Conservation (phyloP, 1,140 invertebrate genomes). For the Ylistrum balloti region DNA sequence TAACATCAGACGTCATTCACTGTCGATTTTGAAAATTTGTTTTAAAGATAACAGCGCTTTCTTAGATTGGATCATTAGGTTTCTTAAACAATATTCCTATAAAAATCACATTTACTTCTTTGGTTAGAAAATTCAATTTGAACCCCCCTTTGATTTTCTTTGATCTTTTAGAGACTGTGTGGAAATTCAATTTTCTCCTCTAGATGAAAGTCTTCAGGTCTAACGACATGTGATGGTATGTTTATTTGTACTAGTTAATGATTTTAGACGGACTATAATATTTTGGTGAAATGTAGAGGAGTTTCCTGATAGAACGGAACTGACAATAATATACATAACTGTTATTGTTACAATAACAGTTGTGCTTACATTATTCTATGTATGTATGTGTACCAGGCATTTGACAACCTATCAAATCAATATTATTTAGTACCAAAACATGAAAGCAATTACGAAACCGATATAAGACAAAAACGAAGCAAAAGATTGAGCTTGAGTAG, state of each 20-base stretch:
- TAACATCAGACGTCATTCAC: too few species aligned
- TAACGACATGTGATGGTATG: background rate
- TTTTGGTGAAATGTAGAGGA: background rate
- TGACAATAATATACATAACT: background rate
- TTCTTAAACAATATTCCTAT: background rate
- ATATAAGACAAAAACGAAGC: slow-evolving; percentile 22
- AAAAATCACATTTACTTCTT: background rate
- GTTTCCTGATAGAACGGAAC: background rate
- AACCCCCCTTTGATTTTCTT: background rate
- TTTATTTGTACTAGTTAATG: background rate
- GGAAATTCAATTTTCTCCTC: background rate
- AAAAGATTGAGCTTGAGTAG: background rate
- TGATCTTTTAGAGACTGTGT: background rate
- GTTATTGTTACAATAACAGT: background rate
- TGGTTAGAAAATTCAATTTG: background rate
- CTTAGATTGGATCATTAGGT: background rate
- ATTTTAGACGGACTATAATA: background rate
- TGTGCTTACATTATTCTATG: background rate
- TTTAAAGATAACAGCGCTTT: background rate
- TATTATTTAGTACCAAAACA: slow-evolving; percentile 36
- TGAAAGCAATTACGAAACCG: slow-evolving; percentile 3
- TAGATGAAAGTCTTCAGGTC: background rate
- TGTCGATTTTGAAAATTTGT: too few species aligned
- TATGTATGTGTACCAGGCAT: background rate
- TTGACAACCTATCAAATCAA: slow-evolving; percentile 39